Percentiles rank a stretch among this genome's conserved stretches.
phyloP scores from a whole-genome alignment of 2,888 invertebrate genomes.

The Morpho helenor region DNA sequence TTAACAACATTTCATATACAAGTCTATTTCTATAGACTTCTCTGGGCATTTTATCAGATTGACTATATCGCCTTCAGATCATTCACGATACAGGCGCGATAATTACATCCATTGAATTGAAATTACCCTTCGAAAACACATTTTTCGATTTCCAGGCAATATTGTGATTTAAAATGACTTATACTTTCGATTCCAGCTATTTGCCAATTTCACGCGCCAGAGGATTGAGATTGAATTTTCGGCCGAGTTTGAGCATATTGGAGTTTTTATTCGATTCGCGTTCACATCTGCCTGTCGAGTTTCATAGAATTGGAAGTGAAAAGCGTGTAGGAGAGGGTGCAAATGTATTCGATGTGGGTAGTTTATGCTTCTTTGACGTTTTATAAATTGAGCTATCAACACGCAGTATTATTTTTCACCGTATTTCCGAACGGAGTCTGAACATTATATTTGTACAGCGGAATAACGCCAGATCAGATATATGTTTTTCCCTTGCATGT shows the following conservation, averaged over 20 bases:
- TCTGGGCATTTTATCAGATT: not conserved
- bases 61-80: not conserved
- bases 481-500: no score
- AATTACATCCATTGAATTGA: slow-evolving; percentile 18
- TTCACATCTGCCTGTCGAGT: not conserved
- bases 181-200: slow-evolving; percentile 1
- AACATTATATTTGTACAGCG: no score
- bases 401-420: no score
- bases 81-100: slow-evolving; percentile 9
- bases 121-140: slow-evolving; percentile 14
- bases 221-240: slow-evolving; percentile 5
- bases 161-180: slow-evolving; percentile 2
- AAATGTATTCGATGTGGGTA: no score
- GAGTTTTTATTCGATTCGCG: slow-evolving; percentile 2
- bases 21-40: no score
- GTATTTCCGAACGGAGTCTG: no score
- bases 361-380: no score
- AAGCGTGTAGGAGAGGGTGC: no score
- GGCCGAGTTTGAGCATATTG: not conserved
- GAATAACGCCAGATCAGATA: no score
- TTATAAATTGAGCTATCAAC: no score
- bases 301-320: slow-evolving; percentile 2
- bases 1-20: no score
- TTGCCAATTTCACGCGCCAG: slow-evolving; percentile 2
- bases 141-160: slow-evolving; percentile 8